Evolutionary conservation across 1,140 invertebrate genomes (phyloP), one percentile per base, ranked within the genome.

Genomic region (Diachasmimorpha longicaudata): DNA sequence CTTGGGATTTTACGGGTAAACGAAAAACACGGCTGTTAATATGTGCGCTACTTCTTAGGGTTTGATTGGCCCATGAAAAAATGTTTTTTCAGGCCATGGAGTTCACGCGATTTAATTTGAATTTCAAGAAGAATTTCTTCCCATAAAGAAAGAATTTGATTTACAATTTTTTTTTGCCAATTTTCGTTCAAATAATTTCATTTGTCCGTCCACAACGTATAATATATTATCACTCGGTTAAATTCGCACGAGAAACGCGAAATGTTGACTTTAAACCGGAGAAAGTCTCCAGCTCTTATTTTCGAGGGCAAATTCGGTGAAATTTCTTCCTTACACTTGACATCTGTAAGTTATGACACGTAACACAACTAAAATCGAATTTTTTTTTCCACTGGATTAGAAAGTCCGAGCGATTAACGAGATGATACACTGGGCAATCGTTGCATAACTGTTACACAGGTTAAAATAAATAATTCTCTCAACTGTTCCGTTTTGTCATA

Each of bases 231-330:
- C n/a, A 8, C 19, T 21, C 14, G 1, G 6, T 55, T 55, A 13
- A 21, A 13, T 16, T 19, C n/a, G 19, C 19, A 19, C 6, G 19
- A 55, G 48, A 55, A 55, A 55, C 14, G 58, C 6, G 58, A 63
- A 23, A 9, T 25, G 23, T 25, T 25, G 58, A 63, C 8, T 23
- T 63, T 25, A 63, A 3, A 63, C 23, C 19, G 58, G 58, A 63
- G 58, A 63, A 63, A 63, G 58, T 63, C 23, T 63, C 8, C 23
- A 14, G 9, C 23, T 63, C 19, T 63, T 63, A 63, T 63, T 63
- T 63, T 63, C 19, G 58, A 63, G 58, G 58, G 58, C 19, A 63
- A 63, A 63, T 63, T 63, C 58, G 23, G 58, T 63, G 58, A 63
- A 63, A 63, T 63, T 63, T 52, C 48, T 19, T 31, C 23, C 19